Evolutionary conservation across 2,888 invertebrate genomes (phyloP).

Genomic region (Plemyria rubiginata): DNA sequence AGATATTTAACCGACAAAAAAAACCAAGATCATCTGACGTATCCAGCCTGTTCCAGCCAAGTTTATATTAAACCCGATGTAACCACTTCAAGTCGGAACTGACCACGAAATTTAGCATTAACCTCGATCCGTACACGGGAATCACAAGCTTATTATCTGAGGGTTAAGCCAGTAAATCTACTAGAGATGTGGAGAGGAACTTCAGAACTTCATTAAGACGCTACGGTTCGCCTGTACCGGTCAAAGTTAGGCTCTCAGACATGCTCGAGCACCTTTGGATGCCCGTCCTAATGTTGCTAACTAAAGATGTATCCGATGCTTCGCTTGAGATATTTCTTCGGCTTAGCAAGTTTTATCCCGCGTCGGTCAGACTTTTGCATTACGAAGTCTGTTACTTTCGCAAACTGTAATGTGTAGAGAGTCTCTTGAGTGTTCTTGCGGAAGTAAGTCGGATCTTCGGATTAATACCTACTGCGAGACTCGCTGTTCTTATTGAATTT

Average conservation of each 20-base stretch:
- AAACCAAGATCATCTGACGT: conserved; percentile 3
- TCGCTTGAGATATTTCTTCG: conserved; percentile 54
- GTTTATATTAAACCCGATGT: conserved; percentile 43
- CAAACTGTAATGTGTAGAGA: conserved; percentile 39
- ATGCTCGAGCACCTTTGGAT: conserved; percentile 64
- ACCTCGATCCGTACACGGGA: conserved; percentile 40
- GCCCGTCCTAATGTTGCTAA: conserved; percentile 58
- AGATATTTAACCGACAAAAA: too few relatives aligned
- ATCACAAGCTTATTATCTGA: conserved; percentile 51
- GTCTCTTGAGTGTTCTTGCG: conserved; percentile 41
- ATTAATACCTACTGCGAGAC: conserved; percentile 30
- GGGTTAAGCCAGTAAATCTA: conserved; percentile 52
- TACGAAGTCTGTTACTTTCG: conserved; percentile 47
- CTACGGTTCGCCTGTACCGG: conserved; percentile 68
- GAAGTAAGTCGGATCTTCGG: conserved; percentile 34
- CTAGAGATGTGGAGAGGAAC: conserved; percentile 50
- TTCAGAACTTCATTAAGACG: conserved; percentile 78
- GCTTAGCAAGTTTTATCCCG: conserved; percentile 59
- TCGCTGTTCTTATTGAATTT: conserved; percentile 35
- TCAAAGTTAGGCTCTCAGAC: conserved; percentile 67
- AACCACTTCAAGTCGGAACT: conserved; percentile 48
- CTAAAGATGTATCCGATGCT: conserved; percentile 56
- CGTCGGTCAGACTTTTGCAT: conserved; percentile 54
- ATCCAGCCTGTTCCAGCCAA: conserved; percentile 30
- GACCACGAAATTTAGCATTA: conserved; percentile 57